A percentile compares a stretch with the other conserved stretches of the same genome.
Conservation (phyloP, 2,888 invertebrate genomes). For the Tetranychus piercei region DNA sequence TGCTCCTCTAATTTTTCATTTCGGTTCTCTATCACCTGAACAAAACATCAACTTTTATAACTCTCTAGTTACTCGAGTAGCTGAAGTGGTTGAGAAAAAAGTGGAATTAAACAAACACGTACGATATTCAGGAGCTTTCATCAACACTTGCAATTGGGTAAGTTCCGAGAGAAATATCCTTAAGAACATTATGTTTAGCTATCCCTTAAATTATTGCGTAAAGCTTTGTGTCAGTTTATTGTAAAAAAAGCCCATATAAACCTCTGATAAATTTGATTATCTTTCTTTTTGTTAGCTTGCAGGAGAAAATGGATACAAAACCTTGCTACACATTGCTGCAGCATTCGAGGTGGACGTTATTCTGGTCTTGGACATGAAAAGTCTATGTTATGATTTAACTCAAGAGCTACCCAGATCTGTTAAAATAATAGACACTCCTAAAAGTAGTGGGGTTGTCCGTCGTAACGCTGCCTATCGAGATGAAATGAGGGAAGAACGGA, state of each 20-base stretch:
- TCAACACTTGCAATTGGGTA: slow-evolving; percentile 96
- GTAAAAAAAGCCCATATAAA: no score
- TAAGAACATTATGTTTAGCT: not conserved
- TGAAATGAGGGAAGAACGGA: slow-evolving; percentile 57
- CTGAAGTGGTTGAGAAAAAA: slow-evolving; percentile 63
- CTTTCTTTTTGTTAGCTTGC: not conserved
- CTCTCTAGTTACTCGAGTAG: slow-evolving; percentile 58
- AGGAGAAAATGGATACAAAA: slow-evolving; percentile 52
- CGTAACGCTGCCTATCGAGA: slow-evolving; percentile 28
- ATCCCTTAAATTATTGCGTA: no score
- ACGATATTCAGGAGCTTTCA: slow-evolving; percentile 54
- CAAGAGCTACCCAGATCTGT: slow-evolving; percentile 78
- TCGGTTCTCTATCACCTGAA: slow-evolving; percentile 59
- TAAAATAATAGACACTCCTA: slow-evolving; percentile 73
- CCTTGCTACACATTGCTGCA: slow-evolving; percentile 67
- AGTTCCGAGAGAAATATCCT: not conserved
- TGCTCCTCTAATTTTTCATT: slow-evolving; percentile 80
- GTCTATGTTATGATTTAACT: slow-evolving; percentile 78
- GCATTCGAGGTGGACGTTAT: slow-evolving; percentile 86
- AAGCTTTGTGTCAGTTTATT: no score
- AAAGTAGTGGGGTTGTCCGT: slow-evolving; percentile 68
- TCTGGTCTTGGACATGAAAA: slow-evolving; percentile 83
- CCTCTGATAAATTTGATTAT: not conserved
- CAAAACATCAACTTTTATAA: slow-evolving; percentile 66
- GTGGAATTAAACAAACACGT: slow-evolving; percentile 71